A percentile compares a stretch with the other conserved stretches of the same genome.
Conservation (phyloP, 2,113 vertebrate genomes). For the Microcebus tavaratra region DNA sequence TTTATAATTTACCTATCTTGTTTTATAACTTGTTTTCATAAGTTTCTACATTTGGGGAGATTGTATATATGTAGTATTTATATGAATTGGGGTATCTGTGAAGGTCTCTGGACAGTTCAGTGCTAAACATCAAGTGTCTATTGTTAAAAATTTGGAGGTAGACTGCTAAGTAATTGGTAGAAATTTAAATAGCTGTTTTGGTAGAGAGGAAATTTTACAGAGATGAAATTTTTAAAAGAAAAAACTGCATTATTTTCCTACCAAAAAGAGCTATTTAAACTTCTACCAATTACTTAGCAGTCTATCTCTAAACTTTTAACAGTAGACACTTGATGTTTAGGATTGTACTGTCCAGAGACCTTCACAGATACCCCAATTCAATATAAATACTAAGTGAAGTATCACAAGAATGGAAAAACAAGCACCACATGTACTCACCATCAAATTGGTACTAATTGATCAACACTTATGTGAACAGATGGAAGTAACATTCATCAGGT, state of each 20-base stretch:
- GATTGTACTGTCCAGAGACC: background rate
- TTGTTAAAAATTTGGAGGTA: background rate
- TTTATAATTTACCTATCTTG: background rate
- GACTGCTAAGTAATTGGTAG: background rate
- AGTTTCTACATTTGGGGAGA: background rate
- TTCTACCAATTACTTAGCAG: background rate
- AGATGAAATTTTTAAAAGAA: background rate
- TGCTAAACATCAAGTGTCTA: background rate
- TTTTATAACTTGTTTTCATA: background rate
- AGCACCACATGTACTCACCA: too few species aligned
- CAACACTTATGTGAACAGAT: too few species aligned
- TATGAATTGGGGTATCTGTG: background rate
- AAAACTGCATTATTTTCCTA: slow-evolving; percentile 38
- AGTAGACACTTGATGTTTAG: background rate
- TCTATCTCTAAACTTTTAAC: background rate
- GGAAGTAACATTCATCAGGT: too few species aligned
- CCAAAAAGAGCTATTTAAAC: slow-evolving; percentile 48
- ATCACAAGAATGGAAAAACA: too few species aligned
- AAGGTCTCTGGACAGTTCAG: background rate
- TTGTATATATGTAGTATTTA: background rate
- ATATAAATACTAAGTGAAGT: background rate
- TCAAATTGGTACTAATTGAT: too few species aligned
- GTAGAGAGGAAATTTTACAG: background rate
- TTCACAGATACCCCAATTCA: background rate
- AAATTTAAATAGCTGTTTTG: slow-evolving; percentile 46